Evolutionary conservation across 1,140 invertebrate genomes (phyloP), one percentile per base, ranked within the genome.

Genomic region (Heliconius eleuchia): DNA sequence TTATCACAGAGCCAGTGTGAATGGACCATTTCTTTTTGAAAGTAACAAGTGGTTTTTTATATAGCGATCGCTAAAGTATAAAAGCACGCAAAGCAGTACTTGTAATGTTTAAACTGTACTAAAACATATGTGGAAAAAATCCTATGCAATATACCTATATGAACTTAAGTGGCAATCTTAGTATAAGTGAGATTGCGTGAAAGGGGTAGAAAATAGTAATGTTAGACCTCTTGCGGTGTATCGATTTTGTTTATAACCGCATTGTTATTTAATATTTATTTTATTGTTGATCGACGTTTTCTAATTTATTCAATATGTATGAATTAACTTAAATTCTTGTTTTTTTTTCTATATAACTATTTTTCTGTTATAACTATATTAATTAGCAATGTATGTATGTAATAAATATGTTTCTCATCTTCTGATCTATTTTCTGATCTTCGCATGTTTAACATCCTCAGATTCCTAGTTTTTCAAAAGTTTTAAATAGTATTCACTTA

Each of bases 181-280:
- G 27, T 27, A 5, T 5, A 66, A 66, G 27, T 23, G 60, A 66
- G 60, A 18, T 66, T 66, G 60, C 60, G 60, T 27, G 60, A 66
- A 66, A 66, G 60, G 60, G 60, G 60, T 66, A 66, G 60, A 66
- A 66, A 66, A 66, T 66, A 66, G 60, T 27, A 66, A 66, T 66
- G 13, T 30, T 66, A 66, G 9, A 66, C 8, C 23, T 30, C 60
- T 66, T 66, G 60, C 60, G 60, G 60, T 66, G 60, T 66, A 66
- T 66, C 60, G 60, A 66, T 66, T 66, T 66, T 66, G 60, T 30
- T 66, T 16, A 66, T 30, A 66, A 66, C 60, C 60, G 60, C 60
- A 66, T 23, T 16, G 60, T 66, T 66, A 66, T 66, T 66, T 66
- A 66, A 66, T 66, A 66, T 66, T 66, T 66, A 66, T 66, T 23